These are phyloP conservation scores for Stomatorhinus walkeri DNA, from an alignment of 2,797 vertebrate genomes.

Conservation along the genomic window DNA sequence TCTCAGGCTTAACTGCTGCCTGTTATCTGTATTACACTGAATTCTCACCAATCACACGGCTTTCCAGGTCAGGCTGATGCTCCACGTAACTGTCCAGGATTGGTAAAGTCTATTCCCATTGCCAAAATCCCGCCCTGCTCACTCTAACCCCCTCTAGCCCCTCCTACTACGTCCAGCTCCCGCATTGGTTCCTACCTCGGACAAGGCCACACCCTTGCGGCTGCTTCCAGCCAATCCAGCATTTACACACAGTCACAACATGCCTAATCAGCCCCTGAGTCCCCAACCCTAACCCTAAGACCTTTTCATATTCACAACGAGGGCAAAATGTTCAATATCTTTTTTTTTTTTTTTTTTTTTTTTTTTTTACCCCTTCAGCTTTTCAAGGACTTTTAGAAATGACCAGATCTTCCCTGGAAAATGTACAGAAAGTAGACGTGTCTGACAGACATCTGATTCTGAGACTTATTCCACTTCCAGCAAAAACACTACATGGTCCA, in stretches of 20 bases:
- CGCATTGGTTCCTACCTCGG: background rate
- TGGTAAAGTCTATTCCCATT: background rate
- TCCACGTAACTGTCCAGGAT: background rate
- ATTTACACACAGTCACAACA: constrained; percentile 2
- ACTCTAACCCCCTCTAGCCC: background rate
- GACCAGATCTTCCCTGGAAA: background rate
- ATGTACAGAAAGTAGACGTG: background rate
- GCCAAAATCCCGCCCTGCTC: background rate
- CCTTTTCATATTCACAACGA: background rate
- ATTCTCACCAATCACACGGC: background rate
- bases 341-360: background rate
- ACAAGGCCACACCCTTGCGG: background rate
- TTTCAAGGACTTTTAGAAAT: background rate
- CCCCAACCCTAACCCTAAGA: background rate
- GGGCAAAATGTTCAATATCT: background rate
- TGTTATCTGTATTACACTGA: background rate
- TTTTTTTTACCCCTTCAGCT: background rate
- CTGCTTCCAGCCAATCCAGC: constrained; percentile 14
- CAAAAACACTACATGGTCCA: background rate
- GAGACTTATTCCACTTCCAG: background rate
- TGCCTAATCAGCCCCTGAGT: background rate
- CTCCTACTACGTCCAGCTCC: background rate
- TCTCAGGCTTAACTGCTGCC: background rate
- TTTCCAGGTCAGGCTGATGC: background rate
- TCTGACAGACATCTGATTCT: background rate